Base-by-base conservation (phyloP, 2,797 vertebrate species). In the Pteronotus mesoamericanus region DNA sequence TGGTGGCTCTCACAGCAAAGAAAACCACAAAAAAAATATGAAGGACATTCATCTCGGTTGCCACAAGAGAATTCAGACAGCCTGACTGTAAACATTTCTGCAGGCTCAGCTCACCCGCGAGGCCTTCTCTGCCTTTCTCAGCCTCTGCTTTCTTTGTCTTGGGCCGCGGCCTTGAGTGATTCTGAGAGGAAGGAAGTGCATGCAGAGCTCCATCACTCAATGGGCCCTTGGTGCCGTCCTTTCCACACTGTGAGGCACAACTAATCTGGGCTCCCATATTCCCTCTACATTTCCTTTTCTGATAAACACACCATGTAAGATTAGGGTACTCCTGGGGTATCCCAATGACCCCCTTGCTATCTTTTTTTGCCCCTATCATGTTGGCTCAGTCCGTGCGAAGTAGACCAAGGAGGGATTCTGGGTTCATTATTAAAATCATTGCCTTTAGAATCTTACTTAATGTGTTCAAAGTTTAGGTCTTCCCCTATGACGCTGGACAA, bases 1-100 rank as follows among this genome's bases (percentile, higher is more conserved):
- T 10, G n/a, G 78, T 39, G 32, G 66, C 48, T 94, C 48, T 53
- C 6, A 12, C 9, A 46, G 39, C 57, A 88, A 61, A 92, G 89
- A 59, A 61, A 96, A 51, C 59, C 66, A 94, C 79, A 37, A 16
- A 64, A 64, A 71, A 87, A 71, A 3, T 42, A 21, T 80, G 48
- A 75, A 46, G 10, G 3, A 75, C 32, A 8, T 72, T 91, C 29
- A 61, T 72, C 79, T 89, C 61, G 61, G 29, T 39, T 34, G 44
- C 48, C 72, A 66, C 66, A 46, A 32, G 82, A 85, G 74, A 85
- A 94, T 39, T 77, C 34, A 42, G 19, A 69, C 32, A 77, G 39
- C 32, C 42, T 82, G 46, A 24, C 44, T 26, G 7, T 72, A 69
- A 82, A 19, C 32, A 59, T 10, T 75, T 91, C 64, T 91, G 34